These are phyloP conservation scores for Sciurus vulgaris DNA, from an alignment of 2,797 vertebrate genomes.

Conservation along the genomic window DNA sequence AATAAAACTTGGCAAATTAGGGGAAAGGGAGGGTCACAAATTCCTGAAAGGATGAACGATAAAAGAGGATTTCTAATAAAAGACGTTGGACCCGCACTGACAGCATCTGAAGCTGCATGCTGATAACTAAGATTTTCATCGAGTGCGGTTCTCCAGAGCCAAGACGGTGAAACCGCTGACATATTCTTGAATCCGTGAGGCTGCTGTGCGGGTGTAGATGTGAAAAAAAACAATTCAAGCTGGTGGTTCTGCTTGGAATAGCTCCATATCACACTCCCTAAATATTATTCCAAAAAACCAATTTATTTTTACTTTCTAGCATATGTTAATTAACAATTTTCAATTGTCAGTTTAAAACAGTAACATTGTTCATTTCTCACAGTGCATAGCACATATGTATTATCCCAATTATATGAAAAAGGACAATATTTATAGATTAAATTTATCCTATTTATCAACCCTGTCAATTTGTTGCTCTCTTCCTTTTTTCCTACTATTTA, in stretches of 20 bases:
- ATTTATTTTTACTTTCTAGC: slow-evolving; percentile 78
- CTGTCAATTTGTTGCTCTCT: slow-evolving; percentile 58
- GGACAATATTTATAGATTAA: slow-evolving; percentile 50
- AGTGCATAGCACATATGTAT: neutral
- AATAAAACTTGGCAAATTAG: neutral
- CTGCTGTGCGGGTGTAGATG: slow-evolving; percentile 40
- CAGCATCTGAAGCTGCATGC: slow-evolving; percentile 34
- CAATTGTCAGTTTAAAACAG: slow-evolving; percentile 65
- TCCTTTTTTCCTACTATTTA: slow-evolving; percentile 7
- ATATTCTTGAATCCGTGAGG: slow-evolving; percentile 68
- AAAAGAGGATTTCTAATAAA: slow-evolving; percentile 55
- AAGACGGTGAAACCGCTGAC: slow-evolving; percentile 38
- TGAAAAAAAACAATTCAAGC: slow-evolving; percentile 74
- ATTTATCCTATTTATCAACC: slow-evolving; percentile 63
- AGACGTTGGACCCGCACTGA: neutral
- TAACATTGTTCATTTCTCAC: slow-evolving; percentile 42
- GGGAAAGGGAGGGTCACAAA: neutral
- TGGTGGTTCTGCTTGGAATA: slow-evolving; percentile 75
- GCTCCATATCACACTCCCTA: slow-evolving; percentile 77
- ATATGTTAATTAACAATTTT: slow-evolving; percentile 70
- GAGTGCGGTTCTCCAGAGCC: neutral
- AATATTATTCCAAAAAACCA: slow-evolving; percentile 76
- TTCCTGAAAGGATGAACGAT: slow-evolving; percentile 9
- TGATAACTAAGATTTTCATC: neutral
- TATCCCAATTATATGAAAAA: slow-evolving; percentile 68